Conservation (phyloP, 2,888 invertebrate species). For the Ormia ochracea region DNA sequence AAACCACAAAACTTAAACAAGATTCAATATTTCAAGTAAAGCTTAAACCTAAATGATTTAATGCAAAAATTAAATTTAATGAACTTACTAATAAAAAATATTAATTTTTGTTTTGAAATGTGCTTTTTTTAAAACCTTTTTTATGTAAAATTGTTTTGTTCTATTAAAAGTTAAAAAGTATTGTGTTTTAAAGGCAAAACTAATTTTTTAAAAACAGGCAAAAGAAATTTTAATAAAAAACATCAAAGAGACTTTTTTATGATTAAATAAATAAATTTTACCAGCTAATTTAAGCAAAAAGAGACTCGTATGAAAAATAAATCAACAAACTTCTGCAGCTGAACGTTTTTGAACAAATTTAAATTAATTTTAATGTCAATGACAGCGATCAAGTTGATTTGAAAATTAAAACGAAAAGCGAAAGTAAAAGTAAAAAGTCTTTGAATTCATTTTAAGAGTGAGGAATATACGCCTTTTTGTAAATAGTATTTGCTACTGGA, state of each 20-base stretch:
- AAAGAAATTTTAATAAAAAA: no score
- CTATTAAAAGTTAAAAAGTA: no score
- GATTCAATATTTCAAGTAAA: no score
- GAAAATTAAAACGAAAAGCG: neutral
- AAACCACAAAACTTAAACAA: no score
- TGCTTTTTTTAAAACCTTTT: no score
- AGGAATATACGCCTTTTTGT: neutral
- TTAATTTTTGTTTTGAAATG: no score
- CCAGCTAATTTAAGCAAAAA: neutral
- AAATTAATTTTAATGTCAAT: neutral
- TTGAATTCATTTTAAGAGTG: neutral
- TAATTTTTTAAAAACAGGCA: no score
- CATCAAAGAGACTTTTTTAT: neutral
- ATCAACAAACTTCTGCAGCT: neutral
- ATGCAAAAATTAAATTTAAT: no score
- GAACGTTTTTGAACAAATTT: neutral
- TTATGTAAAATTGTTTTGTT: no score
- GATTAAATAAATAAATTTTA: slow-evolving; percentile 1
- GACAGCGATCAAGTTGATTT: neutral
- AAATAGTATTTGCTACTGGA: neutral
- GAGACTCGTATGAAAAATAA: neutral
- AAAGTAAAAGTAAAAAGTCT: neutral
- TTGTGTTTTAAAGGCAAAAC: no score
- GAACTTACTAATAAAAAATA: no score
- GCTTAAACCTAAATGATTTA: no score